Percentiles rank a stretch among this genome's conserved stretches.
These are phyloP conservation scores for Andrena praecox DNA, from an alignment of 2,888 invertebrate species.

Conservation along the genomic window DNA sequence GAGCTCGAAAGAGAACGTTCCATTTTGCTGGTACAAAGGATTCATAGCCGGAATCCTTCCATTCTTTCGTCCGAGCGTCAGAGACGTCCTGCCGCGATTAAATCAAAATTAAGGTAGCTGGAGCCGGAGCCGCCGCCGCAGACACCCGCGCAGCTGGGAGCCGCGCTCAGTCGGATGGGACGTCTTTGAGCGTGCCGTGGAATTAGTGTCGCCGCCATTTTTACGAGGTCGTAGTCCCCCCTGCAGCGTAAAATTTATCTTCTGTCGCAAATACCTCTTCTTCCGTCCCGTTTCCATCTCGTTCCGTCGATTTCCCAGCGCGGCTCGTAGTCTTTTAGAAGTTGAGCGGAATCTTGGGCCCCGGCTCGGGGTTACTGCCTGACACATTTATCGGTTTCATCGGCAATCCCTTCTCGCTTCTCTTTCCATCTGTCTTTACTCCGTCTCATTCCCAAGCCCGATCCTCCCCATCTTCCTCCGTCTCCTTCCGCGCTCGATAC, in stretches of 20 bases:
- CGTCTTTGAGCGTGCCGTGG: slow-evolving; percentile 24
- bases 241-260: slow-evolving; percentile 76
- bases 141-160: too few species aligned
- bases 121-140: background rate
- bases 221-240: slow-evolving; percentile 74
- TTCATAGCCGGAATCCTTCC: background rate
- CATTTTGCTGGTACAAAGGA: background rate
- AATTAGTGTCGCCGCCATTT: slow-evolving; percentile 74
- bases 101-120: background rate
- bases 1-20: background rate
- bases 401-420: slow-evolving; percentile 18
- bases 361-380: slow-evolving; percentile 41
- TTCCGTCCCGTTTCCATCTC: slow-evolving; percentile 30
- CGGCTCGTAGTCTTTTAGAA: slow-evolving; percentile 38
- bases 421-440: background rate
- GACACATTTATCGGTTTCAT: slow-evolving; percentile 62
- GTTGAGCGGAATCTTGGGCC: slow-evolving; percentile 49
- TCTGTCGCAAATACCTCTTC: slow-evolving; percentile 49
- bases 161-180: slow-evolving; percentile 23
- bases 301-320: slow-evolving; percentile 6
- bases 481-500: background rate
- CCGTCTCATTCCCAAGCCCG: background rate
- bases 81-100: background rate
- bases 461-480: background rate
- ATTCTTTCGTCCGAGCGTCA: background rate